A percentile compares a stretch with the other conserved stretches of the same genome.
Conservation (phyloP, 1,140 invertebrate genomes). For the Cydia amplana region DNA sequence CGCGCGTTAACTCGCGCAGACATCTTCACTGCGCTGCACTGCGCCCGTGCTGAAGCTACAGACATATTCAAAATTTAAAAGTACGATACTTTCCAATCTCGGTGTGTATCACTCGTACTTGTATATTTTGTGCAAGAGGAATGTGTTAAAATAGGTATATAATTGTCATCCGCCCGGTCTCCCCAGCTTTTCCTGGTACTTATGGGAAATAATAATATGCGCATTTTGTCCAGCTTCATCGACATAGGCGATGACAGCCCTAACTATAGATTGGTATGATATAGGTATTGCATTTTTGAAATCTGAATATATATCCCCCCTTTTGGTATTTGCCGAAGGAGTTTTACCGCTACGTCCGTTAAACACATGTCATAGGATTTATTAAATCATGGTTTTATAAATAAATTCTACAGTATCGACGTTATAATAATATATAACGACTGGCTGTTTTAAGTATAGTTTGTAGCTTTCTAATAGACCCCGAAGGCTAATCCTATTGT, state of each 20-base stretch:
- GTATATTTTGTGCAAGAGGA: not conserved
- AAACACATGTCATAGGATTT: not conserved
- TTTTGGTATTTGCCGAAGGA: not conserved
- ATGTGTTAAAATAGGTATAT: not conserved
- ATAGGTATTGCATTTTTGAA: no score
- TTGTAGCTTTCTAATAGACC: no score
- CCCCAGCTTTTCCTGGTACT: not conserved
- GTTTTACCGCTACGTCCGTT: not conserved
- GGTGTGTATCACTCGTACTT: no score
- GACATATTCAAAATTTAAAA: slow-evolving; percentile 35
- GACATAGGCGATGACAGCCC: no score
- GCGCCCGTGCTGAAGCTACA: slow-evolving; percentile 19
- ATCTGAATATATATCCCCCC: not conserved
- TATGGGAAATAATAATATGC: not conserved
- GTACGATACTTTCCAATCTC: not conserved
- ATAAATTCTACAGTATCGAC: not conserved
- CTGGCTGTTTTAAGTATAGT: not conserved
- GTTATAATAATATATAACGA: not conserved
- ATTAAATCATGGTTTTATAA: not conserved
- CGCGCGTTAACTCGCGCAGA: slow-evolving; percentile 46
- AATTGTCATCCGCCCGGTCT: no score
- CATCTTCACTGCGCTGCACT: slow-evolving; percentile 45
- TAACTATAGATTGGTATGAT: no score
- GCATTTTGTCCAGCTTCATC: no score
- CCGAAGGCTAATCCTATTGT: no score